These are phyloP conservation scores for Carposina sasakii DNA, from an alignment of 1,140 invertebrate species.

Conservation along the genomic window DNA sequence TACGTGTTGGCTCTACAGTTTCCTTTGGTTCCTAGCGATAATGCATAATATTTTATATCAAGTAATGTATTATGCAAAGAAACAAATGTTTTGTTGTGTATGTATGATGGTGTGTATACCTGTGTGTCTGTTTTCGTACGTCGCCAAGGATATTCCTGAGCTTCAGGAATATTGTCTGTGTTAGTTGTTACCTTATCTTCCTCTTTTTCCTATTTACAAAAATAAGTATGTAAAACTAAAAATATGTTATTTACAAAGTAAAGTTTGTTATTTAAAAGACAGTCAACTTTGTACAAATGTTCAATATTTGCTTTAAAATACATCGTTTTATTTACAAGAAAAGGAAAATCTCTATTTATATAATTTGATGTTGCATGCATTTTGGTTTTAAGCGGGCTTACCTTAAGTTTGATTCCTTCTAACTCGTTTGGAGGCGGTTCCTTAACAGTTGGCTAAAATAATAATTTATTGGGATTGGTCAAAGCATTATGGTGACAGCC, in stretches of 20 bases:
- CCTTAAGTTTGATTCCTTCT: constrained; percentile 59
- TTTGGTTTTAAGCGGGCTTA: constrained; percentile 31
- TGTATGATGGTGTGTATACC: constrained; percentile 40
- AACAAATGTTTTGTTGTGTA: constrained; percentile 18
- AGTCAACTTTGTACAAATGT: constrained; percentile 26
- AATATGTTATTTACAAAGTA: constrained; percentile 25
- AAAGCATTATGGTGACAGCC: constrained; percentile 29
- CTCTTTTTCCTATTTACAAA: constrained; percentile 53
- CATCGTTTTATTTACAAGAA: constrained; percentile 45
- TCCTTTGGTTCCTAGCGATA: constrained; percentile 32
- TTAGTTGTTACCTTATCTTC: constrained; percentile 44
- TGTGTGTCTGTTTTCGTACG: constrained; percentile 57
- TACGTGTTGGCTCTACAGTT: constrained; percentile 43
- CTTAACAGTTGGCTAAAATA: constrained; percentile 55
- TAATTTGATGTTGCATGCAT: not conserved
- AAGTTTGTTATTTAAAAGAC: constrained; percentile 44
- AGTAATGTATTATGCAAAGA: not conserved
- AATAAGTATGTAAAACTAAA: not conserved
- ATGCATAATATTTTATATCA: not conserved
- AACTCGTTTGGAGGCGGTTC: constrained; percentile 46
- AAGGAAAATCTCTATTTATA: constrained; percentile 5
- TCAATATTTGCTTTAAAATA: constrained; percentile 19
- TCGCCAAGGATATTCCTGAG: constrained; percentile 48
- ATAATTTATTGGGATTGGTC: constrained; percentile 39
- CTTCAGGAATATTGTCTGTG: constrained; percentile 42